These are phyloP conservation scores for Thamnaconus septentrionalis DNA, from an alignment of 2,113 vertebrate genomes.

Conservation along the genomic window DNA sequence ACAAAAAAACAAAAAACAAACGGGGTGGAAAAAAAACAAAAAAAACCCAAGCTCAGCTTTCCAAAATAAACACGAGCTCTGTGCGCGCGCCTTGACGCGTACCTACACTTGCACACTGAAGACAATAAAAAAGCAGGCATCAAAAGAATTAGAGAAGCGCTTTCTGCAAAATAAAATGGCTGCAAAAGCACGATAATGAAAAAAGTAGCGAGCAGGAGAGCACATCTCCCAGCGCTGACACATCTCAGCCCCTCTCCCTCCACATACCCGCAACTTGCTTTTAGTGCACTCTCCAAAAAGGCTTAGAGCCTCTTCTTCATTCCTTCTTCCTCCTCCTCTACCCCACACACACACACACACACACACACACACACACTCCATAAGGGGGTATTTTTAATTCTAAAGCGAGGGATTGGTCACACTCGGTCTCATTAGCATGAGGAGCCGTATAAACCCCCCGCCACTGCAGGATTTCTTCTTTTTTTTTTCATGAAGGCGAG, in stretches of 20 bases:
- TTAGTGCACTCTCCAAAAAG: conserved; percentile 46
- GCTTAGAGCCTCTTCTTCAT: conserved; percentile 38
- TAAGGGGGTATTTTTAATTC: conserved; percentile 74
- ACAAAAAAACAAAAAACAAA: neutral
- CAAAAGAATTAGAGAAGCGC: conserved; percentile 40
- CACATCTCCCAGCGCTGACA: conserved; percentile 52
- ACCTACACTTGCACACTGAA: neutral
- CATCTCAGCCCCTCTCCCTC: conserved; percentile 28
- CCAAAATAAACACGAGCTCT: neutral
- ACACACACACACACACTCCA: too few species aligned
- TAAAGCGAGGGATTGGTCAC: conserved; percentile 72
- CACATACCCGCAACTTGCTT: conserved; percentile 47
- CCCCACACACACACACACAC: too few species aligned
- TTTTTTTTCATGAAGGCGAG: conserved; percentile 69
- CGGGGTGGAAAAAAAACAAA: too few species aligned
- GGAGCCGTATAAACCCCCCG: conserved; percentile 82
- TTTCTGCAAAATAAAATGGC: conserved; percentile 43
- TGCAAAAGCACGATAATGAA: conserved; percentile 50
- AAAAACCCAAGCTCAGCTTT: conserved; percentile 8
- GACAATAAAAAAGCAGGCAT: conserved; percentile 37
- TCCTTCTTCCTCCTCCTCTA: conserved; percentile 4
- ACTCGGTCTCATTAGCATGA: conserved; percentile 85
- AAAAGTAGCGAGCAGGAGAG: conserved; percentile 39
- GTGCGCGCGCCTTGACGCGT: neutral
- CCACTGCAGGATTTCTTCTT: conserved; percentile 73